Evolutionary conservation across 2,888 invertebrate genomes (phyloP).

Genomic region (Perdita meconis): DNA sequence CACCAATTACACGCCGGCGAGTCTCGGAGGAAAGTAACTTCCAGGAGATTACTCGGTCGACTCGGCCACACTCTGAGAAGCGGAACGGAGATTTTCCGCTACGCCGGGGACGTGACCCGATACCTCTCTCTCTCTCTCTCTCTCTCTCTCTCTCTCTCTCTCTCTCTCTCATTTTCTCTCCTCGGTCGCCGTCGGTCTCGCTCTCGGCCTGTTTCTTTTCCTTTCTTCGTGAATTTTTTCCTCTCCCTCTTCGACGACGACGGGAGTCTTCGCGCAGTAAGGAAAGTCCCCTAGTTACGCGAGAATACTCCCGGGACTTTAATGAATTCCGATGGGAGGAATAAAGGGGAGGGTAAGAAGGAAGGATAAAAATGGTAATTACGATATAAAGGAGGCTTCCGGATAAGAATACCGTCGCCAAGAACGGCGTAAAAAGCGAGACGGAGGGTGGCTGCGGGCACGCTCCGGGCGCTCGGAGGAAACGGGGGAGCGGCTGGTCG

Average conservation of each 20-base stretch:
- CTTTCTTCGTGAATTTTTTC: slow-evolving; percentile 53
- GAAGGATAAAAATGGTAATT: slow-evolving; percentile 82
- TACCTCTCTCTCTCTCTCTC: slow-evolving; percentile 11
- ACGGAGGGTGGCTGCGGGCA: slow-evolving; percentile 25
- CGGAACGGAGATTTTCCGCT: slow-evolving; percentile 56
- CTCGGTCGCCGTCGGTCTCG: no score
- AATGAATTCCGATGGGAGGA: slow-evolving; percentile 81
- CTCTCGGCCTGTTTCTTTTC: slow-evolving; percentile 9
- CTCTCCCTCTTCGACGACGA: slow-evolving; percentile 25
- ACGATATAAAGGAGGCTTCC: slow-evolving; percentile 79
- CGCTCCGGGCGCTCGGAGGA: neutral
- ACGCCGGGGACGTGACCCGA: slow-evolving; percentile 53
- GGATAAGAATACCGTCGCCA: slow-evolving; percentile 75
- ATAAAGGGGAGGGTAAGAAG: slow-evolving; percentile 62
- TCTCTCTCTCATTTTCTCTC: neutral
- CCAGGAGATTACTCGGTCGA: slow-evolving; percentile 64
- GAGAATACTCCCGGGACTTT: slow-evolving; percentile 78
- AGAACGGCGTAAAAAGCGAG: slow-evolving; percentile 55
- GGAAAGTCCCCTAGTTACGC: slow-evolving; percentile 75
- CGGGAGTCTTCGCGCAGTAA: slow-evolving; percentile 52
- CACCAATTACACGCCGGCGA: slow-evolving; percentile 43
- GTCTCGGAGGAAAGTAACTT: slow-evolving; percentile 55
- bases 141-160: neutral
- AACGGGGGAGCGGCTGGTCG: slow-evolving; percentile 41
- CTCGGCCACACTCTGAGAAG: slow-evolving; percentile 29